These are phyloP conservation scores for Parthenolecanium corni DNA, from an alignment of 2,888 invertebrate species.

Conservation along the genomic window DNA sequence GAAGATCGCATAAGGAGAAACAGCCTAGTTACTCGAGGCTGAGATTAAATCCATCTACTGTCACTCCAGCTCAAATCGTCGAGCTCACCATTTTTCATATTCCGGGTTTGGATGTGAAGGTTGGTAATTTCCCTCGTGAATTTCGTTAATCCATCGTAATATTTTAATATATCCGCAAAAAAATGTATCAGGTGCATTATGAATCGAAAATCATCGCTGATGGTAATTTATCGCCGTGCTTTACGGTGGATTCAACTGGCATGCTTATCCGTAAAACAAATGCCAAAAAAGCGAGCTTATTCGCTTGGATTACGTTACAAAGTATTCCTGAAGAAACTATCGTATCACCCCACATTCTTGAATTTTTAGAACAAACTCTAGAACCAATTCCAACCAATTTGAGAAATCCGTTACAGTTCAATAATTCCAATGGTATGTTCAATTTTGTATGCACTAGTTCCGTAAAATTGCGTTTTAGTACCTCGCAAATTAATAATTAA, in stretches of 20 bases:
- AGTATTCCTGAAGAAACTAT: conserved; percentile 96
- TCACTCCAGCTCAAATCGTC: conserved; percentile 43
- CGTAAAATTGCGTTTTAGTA: background rate
- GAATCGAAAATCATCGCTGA: conserved; percentile 62
- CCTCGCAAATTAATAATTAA: background rate
- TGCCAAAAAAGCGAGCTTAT: conserved; percentile 76
- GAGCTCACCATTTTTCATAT: conserved; percentile 82
- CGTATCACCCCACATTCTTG: conserved; percentile 90
- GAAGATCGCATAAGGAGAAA: conserved; percentile 39
- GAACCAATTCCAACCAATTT: conserved; percentile 68
- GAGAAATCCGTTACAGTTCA: conserved; percentile 21
- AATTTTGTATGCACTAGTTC: background rate
- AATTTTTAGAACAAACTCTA: conserved; percentile 91
- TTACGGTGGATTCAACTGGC: conserved; percentile 37
- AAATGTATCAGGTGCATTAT: conserved; percentile 53
- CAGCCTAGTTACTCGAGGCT: conserved; percentile 30
- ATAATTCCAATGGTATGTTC: conserved; percentile 2
- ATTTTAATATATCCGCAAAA: background rate
- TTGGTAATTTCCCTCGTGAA: conserved; percentile 37
- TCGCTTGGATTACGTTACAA: conserved; percentile 92
- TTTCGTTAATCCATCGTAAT: background rate
- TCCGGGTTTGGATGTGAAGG: conserved; percentile 80
- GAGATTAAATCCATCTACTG: conserved; percentile 32
- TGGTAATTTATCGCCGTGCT: conserved; percentile 45
- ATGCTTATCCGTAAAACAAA: conserved; percentile 39